These are phyloP conservation scores for Pachyrhynchus sulphureomaculatus DNA, from an alignment of 1,140 invertebrate genomes.

Conservation along the genomic window DNA sequence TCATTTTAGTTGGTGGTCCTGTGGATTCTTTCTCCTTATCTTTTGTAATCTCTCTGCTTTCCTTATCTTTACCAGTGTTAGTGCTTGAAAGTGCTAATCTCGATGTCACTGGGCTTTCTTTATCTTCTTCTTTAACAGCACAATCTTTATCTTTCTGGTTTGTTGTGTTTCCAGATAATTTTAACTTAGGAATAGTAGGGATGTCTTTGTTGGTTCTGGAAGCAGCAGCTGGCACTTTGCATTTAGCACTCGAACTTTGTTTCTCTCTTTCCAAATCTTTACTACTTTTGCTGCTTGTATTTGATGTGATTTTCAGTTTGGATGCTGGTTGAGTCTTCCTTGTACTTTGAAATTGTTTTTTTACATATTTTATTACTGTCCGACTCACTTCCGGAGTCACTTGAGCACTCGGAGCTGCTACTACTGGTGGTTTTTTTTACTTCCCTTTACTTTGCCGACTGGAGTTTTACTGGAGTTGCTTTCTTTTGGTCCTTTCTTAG, in stretches of 20 bases:
- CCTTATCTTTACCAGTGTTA: conserved; percentile 6
- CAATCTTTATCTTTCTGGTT: not conserved
- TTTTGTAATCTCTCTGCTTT: not conserved
- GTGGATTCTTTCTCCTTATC: conserved; percentile 4
- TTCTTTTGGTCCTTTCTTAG: not conserved
- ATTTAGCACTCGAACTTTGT: conserved; percentile 6
- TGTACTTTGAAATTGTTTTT: not conserved
- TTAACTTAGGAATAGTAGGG: not conserved
- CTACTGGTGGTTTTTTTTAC: conserved; percentile 19
- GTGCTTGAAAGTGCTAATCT: conserved; percentile 5
- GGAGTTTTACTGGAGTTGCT: not conserved
- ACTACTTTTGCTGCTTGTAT: not conserved
- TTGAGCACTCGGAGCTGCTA: conserved; percentile 30
- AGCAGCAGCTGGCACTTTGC: conserved; percentile 7
- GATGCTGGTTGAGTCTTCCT: not conserved
- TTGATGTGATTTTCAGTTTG: not conserved
- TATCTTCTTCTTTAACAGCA: not conserved
- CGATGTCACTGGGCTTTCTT: not conserved
- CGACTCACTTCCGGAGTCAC: conserved; percentile 41
- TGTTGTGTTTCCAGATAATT: not conserved
- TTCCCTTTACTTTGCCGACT: not conserved
- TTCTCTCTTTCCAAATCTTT: conserved; percentile 15
- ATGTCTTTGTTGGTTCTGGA: not conserved
- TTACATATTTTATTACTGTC: conserved; percentile 35
- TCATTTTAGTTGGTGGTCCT: not conserved